Conservation (phyloP, 2,888 invertebrate species). For the Odiellus spinosus region DNA sequence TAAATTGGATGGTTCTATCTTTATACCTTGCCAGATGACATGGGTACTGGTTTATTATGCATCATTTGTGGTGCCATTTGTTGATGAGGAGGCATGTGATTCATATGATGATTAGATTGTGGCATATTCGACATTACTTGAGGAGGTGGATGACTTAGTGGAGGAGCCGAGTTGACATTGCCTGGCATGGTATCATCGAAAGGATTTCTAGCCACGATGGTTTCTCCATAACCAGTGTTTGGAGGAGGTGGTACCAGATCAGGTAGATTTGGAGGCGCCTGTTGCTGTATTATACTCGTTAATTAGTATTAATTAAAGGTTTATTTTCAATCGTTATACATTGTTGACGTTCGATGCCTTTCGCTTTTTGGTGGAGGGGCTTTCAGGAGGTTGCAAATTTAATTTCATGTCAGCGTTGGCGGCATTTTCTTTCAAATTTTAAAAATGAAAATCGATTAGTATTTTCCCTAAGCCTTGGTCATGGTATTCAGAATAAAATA, state of each 20-base stretch:
- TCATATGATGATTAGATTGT: conserved; percentile 20
- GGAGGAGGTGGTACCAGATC: conserved; percentile 21
- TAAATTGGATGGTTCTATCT: conserved; percentile 2
- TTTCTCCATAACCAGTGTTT: conserved; percentile 55
- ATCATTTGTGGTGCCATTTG: conserved; percentile 22
- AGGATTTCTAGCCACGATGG: conserved; percentile 83
- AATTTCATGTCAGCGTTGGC: no score
- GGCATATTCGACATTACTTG: conserved; percentile 22
- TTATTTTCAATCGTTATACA: no score
- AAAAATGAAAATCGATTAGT: no score
- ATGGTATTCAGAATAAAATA: no score
- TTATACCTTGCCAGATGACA: conserved; percentile 66
- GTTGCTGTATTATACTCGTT: no score
- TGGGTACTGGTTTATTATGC: conserved; percentile 55
- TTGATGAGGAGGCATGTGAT: conserved; percentile 23
- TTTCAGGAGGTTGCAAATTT: conserved; percentile 7
- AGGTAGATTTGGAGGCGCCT: conserved; percentile 12
- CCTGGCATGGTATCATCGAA: conserved; percentile 68
- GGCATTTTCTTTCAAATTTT: no score
- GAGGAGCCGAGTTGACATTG: conserved; percentile 20
- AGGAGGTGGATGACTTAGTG: conserved; percentile 22
- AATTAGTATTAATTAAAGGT: no score
- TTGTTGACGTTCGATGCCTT: conserved; percentile 7
- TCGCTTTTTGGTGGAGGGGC: conserved; percentile 14
- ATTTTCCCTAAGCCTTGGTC: no score